These are phyloP conservation scores for Papilio gigon DNA, from an alignment of 2,888 invertebrate genomes.

Conservation along the genomic window DNA sequence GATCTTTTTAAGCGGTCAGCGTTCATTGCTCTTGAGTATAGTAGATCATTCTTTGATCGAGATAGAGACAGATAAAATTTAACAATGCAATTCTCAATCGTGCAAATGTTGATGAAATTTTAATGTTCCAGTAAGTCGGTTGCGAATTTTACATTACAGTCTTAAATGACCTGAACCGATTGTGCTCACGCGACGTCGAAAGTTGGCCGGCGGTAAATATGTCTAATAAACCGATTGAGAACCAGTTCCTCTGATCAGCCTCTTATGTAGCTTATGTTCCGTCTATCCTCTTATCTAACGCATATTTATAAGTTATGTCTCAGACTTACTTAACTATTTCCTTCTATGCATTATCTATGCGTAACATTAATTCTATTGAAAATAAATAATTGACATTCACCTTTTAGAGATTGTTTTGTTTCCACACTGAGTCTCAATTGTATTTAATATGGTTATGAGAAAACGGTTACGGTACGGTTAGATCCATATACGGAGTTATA, in stretches of 20 bases:
- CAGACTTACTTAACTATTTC: conserved; percentile 14
- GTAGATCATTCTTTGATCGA: not conserved
- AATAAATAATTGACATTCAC: not conserved
- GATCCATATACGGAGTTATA: too few relatives aligned
- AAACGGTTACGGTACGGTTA: too few relatives aligned
- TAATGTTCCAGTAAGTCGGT: conserved; percentile 9
- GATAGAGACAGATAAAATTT: too few relatives aligned
- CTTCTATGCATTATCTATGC: not conserved
- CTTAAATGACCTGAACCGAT: conserved; percentile 33
- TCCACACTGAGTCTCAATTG: too few relatives aligned
- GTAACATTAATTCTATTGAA: not conserved
- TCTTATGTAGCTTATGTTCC: conserved; percentile 26
- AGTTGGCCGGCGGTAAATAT: conserved; percentile 32
- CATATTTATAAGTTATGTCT: conserved; percentile 21
- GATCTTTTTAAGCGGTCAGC: too few relatives aligned
- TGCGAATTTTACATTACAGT: conserved; percentile 17
- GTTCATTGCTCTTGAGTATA: too few relatives aligned
- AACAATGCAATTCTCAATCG: conserved; percentile 2
- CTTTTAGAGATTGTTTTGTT: not conserved
- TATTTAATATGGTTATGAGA: too few relatives aligned
- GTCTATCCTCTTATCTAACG: conserved; percentile 29
- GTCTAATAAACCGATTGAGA: conserved; percentile 29
- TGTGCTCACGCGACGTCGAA: conserved; percentile 34
- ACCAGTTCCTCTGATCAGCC: conserved; percentile 33
- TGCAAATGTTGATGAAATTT: conserved; percentile 5